Evolutionary conservation across 2,797 vertebrate species (phyloP), one percentile per base, ranked within the genome.

Genomic region (Enteromius fasciolatus): DNA sequence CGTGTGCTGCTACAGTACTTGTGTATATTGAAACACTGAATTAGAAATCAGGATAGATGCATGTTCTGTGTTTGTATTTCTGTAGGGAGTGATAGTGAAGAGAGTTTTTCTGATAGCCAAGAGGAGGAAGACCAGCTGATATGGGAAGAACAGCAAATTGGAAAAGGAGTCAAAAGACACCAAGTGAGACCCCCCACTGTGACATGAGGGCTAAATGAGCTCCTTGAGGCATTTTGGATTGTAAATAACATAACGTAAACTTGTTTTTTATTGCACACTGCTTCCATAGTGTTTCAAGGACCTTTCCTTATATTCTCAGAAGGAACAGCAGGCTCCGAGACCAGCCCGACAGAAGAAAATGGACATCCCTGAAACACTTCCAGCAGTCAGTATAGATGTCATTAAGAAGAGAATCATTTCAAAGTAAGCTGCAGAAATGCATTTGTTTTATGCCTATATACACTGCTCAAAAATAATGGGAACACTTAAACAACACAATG

Each of bases 111-210:
- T 64, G 92, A 93, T 44, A 89, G 90, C 78, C 87, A 91, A 2
- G 95, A 93, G 46, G 92, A 92, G 33, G 94, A 97, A 83, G 95
- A 94, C 73, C 92, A 95, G 79, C 92, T 94, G 20, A 92, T 94
- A 74, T 99, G 97, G 98, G 97, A 97, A 90, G 94, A 96, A 73
- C 97, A 96, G 68, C 98, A 99, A 87, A 97, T 99, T 88, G 94
- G 85, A 76, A 98, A 98, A 91, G 96, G 95, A 20, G 86, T 98
- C 81, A 97, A 94, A 91, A 90, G 94, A 82, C 87, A 84, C 44
- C 92, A 96, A 90, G 95, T 95, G 41, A 70, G 76, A 23, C 48
- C 3, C 5, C 14, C 6, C 12, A 23, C n/a, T 78, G 69, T 78
- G 39, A 44, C 14, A 12, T 14, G 3, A 52, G n/a, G 9, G 2